phyloP scores from a whole-genome alignment of 2,113 vertebrate genomes.

The Cololabis saira region DNA sequence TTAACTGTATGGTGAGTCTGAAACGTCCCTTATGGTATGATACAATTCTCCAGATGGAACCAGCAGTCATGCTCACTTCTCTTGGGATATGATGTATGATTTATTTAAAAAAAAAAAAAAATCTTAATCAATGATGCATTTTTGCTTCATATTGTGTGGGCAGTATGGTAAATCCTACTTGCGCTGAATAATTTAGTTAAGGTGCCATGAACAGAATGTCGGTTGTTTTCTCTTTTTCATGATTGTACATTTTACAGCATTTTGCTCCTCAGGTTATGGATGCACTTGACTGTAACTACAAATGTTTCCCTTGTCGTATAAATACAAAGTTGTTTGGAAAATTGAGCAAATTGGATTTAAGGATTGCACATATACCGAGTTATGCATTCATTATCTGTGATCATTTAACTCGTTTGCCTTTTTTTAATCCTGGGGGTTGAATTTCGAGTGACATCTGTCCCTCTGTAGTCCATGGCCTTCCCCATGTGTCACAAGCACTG shows the following conservation, averaged over 20 bases:
- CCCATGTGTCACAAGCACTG: background rate
- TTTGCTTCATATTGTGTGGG: background rate
- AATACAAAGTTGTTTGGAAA: constrained; percentile 4
- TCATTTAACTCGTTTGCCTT: constrained; percentile 12
- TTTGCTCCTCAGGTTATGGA: background rate
- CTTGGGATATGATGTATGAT: constrained; percentile 29
- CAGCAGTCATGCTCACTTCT: constrained; percentile 16
- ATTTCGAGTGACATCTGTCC: constrained; percentile 48
- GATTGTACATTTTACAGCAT: background rate
- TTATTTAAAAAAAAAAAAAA: no score
- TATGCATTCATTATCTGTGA: background rate
- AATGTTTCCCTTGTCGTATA: constrained; percentile 3
- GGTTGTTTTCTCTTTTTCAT: no score
- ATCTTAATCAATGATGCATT: constrained; percentile 23
- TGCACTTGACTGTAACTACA: background rate
- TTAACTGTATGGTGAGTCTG: constrained; percentile 58
- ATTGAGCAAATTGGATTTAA: background rate
- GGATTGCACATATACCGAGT: background rate
- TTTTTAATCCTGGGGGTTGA: constrained; percentile 14
- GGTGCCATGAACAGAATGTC: background rate
- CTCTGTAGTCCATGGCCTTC: constrained; percentile 22
- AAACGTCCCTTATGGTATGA: constrained; percentile 66
- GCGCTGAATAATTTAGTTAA: background rate
- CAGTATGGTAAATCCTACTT: background rate
- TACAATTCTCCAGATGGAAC: constrained; percentile 66